These are phyloP conservation scores for Papilio elwesi DNA, from an alignment of 2,888 invertebrate species.

Conservation along the genomic window DNA sequence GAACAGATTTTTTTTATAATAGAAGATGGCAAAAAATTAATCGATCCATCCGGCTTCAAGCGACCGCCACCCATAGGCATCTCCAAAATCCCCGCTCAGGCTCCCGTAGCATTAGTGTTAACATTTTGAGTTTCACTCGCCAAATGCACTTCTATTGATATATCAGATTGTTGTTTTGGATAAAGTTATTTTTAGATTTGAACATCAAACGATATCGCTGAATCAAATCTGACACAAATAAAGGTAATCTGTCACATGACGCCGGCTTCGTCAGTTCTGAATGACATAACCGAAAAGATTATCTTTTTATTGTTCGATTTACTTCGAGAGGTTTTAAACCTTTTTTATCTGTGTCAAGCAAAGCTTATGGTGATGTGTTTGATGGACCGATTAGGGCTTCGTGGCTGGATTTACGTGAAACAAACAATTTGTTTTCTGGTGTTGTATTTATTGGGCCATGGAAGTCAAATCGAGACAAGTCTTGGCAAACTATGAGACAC, in stretches of 20 bases:
- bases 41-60: too few species aligned
- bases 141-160: neutral
- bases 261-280: constrained; percentile 1
- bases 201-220: constrained; percentile 1
- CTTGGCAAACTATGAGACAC: too few species aligned
- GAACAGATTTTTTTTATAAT: too few species aligned
- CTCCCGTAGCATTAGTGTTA: too few species aligned
- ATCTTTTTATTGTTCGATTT: constrained; percentile 12
- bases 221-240: constrained; percentile 25
- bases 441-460: too few species aligned
- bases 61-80: too few species aligned
- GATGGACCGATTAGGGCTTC: constrained; percentile 1
- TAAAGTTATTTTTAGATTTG: constrained; percentile 23
- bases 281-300: neutral
- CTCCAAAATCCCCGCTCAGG: too few species aligned
- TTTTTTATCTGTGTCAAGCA: constrained; percentile 8
- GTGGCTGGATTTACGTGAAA: neutral
- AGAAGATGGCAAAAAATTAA: too few species aligned
- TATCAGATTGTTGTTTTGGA: neutral
- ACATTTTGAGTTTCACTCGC: too few species aligned
- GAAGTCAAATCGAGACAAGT: too few species aligned
- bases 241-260: constrained; percentile 21
- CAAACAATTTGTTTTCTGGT: neutral
- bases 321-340: constrained; percentile 13
- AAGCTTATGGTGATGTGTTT: neutral